Evolutionary conservation across 2,113 vertebrate genomes (phyloP).

Genomic region (Hoplias malabaricus): DNA sequence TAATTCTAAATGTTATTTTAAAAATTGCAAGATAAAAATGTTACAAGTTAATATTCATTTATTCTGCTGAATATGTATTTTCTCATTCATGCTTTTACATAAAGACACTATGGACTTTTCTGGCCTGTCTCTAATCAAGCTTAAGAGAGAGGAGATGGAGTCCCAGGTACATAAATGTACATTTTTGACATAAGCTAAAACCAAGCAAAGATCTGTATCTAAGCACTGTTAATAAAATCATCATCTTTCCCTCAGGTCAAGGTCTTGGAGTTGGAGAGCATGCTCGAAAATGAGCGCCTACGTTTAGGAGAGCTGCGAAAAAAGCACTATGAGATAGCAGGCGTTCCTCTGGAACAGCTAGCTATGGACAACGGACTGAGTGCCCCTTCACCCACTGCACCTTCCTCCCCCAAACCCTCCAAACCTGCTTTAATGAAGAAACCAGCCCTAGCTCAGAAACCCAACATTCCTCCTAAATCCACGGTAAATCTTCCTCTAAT

Average conservation of each 20-base stretch:
- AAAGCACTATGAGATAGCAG: constrained; percentile 87
- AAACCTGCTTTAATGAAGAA: constrained; percentile 78
- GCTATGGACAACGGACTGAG: constrained; percentile 61
- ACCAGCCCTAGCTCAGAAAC: constrained; percentile 86
- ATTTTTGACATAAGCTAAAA: not conserved
- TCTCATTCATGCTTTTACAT: constrained; percentile 28
- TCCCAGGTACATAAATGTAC: constrained; percentile 77
- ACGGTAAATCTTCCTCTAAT: too few relatives aligned
- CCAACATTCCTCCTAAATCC: constrained; percentile 67
- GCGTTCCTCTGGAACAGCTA: constrained; percentile 61
- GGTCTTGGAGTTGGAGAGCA: constrained; percentile 88
- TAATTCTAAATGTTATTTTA: too few relatives aligned
- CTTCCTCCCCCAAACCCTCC: constrained; percentile 64
- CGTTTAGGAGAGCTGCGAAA: constrained; percentile 89
- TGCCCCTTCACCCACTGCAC: constrained; percentile 44
- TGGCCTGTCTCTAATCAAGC: constrained; percentile 92
- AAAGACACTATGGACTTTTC: constrained; percentile 97
- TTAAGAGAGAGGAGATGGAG: constrained; percentile 96
- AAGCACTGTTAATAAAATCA: not conserved
- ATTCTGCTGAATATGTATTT: not conserved
- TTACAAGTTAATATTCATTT: not conserved
- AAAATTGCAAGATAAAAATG: not conserved
- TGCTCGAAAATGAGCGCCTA: constrained; percentile 83
- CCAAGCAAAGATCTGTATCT: not conserved
- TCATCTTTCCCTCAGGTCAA: constrained; percentile 79